Base-by-base conservation (phyloP, 2,888 invertebrate genomes). In the Scaptomyza tumidula region DNA sequence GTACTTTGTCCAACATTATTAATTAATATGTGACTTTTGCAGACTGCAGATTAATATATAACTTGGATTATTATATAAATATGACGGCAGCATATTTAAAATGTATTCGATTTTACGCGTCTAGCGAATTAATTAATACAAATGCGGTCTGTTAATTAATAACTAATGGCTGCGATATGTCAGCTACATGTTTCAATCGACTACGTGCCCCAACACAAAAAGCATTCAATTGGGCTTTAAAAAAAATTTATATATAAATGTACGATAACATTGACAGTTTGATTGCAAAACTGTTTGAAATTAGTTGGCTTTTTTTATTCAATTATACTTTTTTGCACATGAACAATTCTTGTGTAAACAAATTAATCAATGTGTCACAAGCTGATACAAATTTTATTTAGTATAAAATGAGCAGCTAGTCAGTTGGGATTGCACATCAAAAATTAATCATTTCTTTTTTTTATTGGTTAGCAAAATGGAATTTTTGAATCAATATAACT, bases 101-200 rank as follows among this genome's bases (percentile, higher is more conserved):
- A 58, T 14, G 35, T 11, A 24, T 39, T 53, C 37, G 31, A 52
- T 73, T 45, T 48, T 44, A 31, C 52, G 46, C 33, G 37, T 48
- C 41, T 49, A 33, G 24, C 31, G 44, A 75, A 78, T 63, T 75
- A 83, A 80, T 77, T 77, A 60, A 72, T 69, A 71, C 65, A 56
- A 77, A 79, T 71, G 74, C 58, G 80, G 60, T 52, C 48, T 67
- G 71, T 79, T 77, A 80, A 82, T 82, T 80, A 85, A 82, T 79
- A 85, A 75, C 66, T 69, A 80, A 75, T 80, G 71, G 64, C 75
- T 62, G 53, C 44, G 57, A 65, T 59, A 35, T 69, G 80, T 78
- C 80, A 78, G 48, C 53, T 58, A 35, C 74, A 67, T 35, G 61
- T 62, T 44, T 54, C 33, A 27, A 39, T 37, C 31, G 35, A n/a